These are phyloP conservation scores for Micrastur ruficollis DNA, from an alignment of 2,797 vertebrate genomes.

Conservation along the genomic window DNA sequence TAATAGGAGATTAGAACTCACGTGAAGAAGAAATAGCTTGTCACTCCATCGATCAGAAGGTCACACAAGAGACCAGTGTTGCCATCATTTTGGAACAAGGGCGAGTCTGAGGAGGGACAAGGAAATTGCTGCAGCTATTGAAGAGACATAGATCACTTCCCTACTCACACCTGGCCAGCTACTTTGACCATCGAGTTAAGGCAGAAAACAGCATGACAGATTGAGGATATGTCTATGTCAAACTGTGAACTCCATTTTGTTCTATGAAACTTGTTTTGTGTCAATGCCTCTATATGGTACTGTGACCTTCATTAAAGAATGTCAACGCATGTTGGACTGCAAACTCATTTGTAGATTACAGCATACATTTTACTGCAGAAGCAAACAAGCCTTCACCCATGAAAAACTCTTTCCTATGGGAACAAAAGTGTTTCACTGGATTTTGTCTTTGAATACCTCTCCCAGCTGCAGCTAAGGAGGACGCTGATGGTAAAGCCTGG, in stretches of 20 bases:
- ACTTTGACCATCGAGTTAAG: conserved; percentile 29
- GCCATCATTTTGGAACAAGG: background rate
- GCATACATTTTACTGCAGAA: conserved; percentile 1
- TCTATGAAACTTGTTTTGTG: background rate
- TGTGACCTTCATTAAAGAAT: conserved; percentile 14
- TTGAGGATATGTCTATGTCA: conserved; percentile 17
- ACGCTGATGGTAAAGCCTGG: background rate
- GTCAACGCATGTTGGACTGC: background rate
- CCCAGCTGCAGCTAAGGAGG: background rate
- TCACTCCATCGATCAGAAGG: conserved; percentile 58
- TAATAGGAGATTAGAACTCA: conserved; percentile 61
- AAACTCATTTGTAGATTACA: conserved; percentile 21
- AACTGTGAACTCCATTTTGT: conserved; percentile 6
- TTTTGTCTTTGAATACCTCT: background rate
- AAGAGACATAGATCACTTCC: conserved; percentile 41
- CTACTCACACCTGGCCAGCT: conserved; percentile 30
- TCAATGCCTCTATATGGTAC: background rate
- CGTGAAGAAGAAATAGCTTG: conserved; percentile 65
- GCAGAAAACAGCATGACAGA: conserved; percentile 21
- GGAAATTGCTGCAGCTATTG: conserved; percentile 50
- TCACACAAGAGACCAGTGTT: background rate
- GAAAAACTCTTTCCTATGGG: background rate
- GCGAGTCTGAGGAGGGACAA: conserved; percentile 8
- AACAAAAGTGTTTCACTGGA: background rate
- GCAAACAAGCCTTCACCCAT: background rate